Percentiles rank a stretch among this genome's conserved stretches.
Conservation (phyloP, 2,113 vertebrate species). For the Cyprinus carpio region DNA sequence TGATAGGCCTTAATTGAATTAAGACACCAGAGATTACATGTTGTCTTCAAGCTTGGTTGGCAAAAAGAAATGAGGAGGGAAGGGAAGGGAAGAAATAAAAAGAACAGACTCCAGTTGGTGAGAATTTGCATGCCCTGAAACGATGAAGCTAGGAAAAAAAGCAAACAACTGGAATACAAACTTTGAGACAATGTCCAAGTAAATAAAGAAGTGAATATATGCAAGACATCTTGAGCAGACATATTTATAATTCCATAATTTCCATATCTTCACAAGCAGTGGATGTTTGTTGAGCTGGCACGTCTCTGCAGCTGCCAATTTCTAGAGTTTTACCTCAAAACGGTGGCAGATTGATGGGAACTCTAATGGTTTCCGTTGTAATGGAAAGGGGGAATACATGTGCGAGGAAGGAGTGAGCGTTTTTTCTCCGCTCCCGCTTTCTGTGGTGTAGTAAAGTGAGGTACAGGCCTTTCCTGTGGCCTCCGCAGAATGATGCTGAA, state of each 20-base stretch:
- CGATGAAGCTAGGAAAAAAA: conserved; percentile 26
- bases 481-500: conserved; percentile 66
- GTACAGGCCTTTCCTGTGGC: conserved; percentile 72
- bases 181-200: background rate
- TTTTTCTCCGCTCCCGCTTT: conserved; percentile 58
- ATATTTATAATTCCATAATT: background rate
- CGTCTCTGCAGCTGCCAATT: background rate
- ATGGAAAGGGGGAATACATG: conserved; percentile 65
- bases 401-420: conserved; percentile 63
- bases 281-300: conserved; percentile 60
- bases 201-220: no score
- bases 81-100: background rate
- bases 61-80: conserved; percentile 44
- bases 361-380: conserved; percentile 74
- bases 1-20: conserved; percentile 58
- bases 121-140: conserved; percentile 23
- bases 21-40: conserved; percentile 47
- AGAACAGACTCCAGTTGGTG: background rate
- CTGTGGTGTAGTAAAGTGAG: conserved; percentile 70
- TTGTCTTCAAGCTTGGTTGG: conserved; percentile 48
- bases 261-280: background rate
- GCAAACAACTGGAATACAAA: background rate
- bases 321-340: conserved; percentile 56
- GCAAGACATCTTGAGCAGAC: no score
- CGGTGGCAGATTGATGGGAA: conserved; percentile 69